Evolutionary conservation across 1,140 invertebrate species (phyloP).

Genomic region (Trachymyrmex cornetzi): DNA sequence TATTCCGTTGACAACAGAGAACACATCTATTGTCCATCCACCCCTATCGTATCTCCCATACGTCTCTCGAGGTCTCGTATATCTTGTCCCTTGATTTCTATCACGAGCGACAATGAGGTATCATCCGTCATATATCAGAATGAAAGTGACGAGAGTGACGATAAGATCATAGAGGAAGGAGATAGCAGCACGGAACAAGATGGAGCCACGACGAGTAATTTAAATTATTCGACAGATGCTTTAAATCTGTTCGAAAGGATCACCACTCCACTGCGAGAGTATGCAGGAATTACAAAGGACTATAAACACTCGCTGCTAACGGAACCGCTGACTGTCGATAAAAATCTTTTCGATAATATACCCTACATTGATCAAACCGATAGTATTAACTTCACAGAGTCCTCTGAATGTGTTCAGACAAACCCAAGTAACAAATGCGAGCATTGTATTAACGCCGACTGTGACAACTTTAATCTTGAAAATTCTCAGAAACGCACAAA

Average conservation of each 20-base stretch:
- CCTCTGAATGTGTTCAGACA: neutral
- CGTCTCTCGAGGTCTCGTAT: slow-evolving; percentile 7
- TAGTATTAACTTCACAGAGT: slow-evolving; percentile 32
- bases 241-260: slow-evolving; percentile 31
- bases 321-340: slow-evolving; percentile 55
- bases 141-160: slow-evolving; percentile 38
- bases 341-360: slow-evolving; percentile 75
- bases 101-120: slow-evolving; percentile 43
- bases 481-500: neutral
- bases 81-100: slow-evolving; percentile 43
- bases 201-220: neutral
- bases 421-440: neutral
- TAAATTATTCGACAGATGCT: neutral
- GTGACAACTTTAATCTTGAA: slow-evolving; percentile 3
- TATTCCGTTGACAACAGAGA: slow-evolving; percentile 31
- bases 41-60: slow-evolving; percentile 25
- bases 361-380: slow-evolving; percentile 81
- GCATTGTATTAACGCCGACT: neutral
- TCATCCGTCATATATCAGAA: slow-evolving; percentile 49
- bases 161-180: slow-evolving; percentile 39
- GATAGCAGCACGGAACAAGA: neutral
- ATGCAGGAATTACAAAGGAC: neutral
- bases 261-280: slow-evolving; percentile 25
- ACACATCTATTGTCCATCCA: slow-evolving; percentile 29
- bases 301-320: neutral